A percentile compares a stretch with the other conserved stretches of the same genome.
These are phyloP conservation scores for Nomada flava DNA, from an alignment of 2,888 invertebrate species.

Conservation along the genomic window DNA sequence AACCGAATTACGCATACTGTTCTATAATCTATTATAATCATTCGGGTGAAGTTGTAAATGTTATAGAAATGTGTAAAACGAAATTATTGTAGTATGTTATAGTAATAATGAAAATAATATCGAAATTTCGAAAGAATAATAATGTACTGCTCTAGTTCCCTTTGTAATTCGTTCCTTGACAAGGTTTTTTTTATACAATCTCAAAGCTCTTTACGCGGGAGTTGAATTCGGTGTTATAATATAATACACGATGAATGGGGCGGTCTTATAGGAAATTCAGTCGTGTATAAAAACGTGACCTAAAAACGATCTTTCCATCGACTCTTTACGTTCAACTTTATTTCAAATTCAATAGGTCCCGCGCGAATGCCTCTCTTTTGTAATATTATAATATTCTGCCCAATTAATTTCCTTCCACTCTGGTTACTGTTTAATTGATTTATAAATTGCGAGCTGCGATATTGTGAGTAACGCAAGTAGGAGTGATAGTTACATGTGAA, in stretches of 20 bases:
- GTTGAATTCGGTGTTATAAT: not conserved
- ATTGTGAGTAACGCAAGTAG: not conserved
- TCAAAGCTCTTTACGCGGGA: not conserved
- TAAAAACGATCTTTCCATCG: not conserved
- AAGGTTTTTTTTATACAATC: not conserved
- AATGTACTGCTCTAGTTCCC: not conserved
- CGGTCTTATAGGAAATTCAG: not conserved
- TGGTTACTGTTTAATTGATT: no score
- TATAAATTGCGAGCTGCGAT: no score
- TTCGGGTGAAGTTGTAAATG: not conserved
- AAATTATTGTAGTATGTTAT: no score
- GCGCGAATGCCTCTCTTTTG: not conserved
- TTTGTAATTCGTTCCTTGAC: no score
- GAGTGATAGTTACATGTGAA: not conserved
- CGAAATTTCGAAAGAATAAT: not conserved
- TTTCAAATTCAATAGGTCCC: not conserved
- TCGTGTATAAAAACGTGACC: slow-evolving; percentile 11
- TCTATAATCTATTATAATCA: not conserved
- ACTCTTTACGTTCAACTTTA: not conserved
- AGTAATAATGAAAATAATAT: not conserved
- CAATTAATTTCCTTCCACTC: no score
- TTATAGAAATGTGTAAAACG: not conserved
- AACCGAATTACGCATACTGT: not conserved
- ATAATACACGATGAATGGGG: not conserved
- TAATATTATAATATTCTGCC: no score